Conservation (phyloP, 2,797 vertebrate genomes). For the Tarsius wallacei region DNA sequence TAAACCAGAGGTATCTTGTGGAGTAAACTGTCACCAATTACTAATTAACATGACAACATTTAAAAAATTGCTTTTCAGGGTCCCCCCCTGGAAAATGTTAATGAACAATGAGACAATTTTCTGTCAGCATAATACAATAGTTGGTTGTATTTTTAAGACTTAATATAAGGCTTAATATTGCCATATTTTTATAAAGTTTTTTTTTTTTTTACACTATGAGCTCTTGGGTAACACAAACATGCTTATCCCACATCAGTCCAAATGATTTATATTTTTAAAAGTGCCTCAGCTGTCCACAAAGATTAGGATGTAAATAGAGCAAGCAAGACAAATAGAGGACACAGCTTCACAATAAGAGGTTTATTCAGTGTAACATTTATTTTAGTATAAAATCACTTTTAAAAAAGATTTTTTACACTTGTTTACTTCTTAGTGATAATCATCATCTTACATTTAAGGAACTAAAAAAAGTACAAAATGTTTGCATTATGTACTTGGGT, state of each 20-base stretch:
- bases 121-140: conserved; percentile 47
- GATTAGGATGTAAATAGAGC: conserved; percentile 28
- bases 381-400: conserved; percentile 75
- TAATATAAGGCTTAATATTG: conserved; percentile 53
- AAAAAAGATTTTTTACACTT: conserved; percentile 84
- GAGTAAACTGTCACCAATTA: conserved; percentile 47
- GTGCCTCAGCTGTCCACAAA: conserved; percentile 19
- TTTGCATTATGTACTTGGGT: conserved; percentile 94
- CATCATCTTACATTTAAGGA: conserved; percentile 94
- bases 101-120: conserved; percentile 65
- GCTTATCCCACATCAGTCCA: conserved; percentile 55
- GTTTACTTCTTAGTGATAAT: conserved; percentile 95
- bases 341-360: conserved; percentile 57
- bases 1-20: conserved; percentile 60
- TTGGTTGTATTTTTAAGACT: conserved; percentile 11
- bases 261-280: conserved; percentile 59
- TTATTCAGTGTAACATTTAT: conserved; percentile 63
- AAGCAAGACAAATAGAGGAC: conserved; percentile 46
- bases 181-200: neutral
- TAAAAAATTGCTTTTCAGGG: conserved; percentile 17
- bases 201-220: conserved; percentile 43
- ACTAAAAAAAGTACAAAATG: conserved; percentile 94
- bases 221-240: conserved; percentile 38
- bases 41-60: conserved; percentile 44
- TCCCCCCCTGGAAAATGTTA: neutral